phyloP scores from a whole-genome alignment of 2,113 vertebrate genomes.

The Amblyopsis rosae region DNA sequence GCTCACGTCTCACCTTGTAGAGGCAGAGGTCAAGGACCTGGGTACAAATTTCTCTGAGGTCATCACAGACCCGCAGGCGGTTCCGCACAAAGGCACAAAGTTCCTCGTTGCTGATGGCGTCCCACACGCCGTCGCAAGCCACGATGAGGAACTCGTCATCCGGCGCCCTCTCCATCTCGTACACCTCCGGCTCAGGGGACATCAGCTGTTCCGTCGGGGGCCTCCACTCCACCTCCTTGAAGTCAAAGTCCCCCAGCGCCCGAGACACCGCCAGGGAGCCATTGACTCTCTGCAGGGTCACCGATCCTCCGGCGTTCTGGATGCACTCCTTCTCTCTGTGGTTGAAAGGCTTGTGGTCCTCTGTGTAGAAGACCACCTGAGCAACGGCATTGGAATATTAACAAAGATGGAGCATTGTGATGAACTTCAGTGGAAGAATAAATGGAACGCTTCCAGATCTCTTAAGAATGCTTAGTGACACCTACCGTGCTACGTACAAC shows the following conservation, averaged over 20 bases:
- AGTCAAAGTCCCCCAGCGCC: slow-evolving; percentile 82
- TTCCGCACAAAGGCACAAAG: slow-evolving; percentile 77
- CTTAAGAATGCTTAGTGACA: too few species aligned
- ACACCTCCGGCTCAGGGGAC: slow-evolving; percentile 82
- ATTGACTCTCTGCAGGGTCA: slow-evolving; percentile 78
- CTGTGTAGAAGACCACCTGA: slow-evolving; percentile 78
- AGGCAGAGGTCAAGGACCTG: slow-evolving; percentile 82
- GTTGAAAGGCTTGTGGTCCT: slow-evolving; percentile 82
- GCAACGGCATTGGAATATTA: slow-evolving; percentile 16
- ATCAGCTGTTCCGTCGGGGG: slow-evolving; percentile 81
- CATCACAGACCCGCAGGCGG: slow-evolving; percentile 75
- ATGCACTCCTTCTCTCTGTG: slow-evolving; percentile 82
- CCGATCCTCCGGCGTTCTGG: slow-evolving; percentile 80
- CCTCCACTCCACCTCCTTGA: slow-evolving; percentile 79
- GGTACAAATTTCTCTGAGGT: slow-evolving; percentile 79
- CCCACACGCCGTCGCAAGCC: slow-evolving; percentile 85
- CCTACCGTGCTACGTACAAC: too few species aligned
- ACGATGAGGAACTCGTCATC: slow-evolving; percentile 82
- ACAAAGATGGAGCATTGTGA: too few species aligned
- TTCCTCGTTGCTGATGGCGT: slow-evolving; percentile 77
- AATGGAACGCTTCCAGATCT: too few species aligned
- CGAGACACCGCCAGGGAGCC: slow-evolving; percentile 84
- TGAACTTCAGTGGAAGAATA: too few species aligned
- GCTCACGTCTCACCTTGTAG: slow-evolving; percentile 80
- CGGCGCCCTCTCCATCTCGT: slow-evolving; percentile 67